phyloP scores from a whole-genome alignment of 2,113 vertebrate species.

The Dromiciops gliroides region DNA sequence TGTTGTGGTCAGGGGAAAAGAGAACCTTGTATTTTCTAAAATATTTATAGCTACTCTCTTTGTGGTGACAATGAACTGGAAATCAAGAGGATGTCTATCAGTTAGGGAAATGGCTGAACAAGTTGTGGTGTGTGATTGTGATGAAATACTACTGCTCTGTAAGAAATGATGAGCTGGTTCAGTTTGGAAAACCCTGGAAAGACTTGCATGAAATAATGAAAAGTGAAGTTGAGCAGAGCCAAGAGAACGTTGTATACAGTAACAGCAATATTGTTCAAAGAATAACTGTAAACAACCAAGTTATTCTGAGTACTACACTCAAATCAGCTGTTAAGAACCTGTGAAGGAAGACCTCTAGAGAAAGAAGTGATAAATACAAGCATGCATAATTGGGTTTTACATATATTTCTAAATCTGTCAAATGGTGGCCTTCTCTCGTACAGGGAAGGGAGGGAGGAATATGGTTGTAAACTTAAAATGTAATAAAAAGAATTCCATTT shows the following conservation, averaged over 20 bases:
- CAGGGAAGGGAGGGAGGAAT: no score
- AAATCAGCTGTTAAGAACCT: background rate
- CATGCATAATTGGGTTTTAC: background rate
- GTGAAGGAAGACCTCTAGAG: background rate
- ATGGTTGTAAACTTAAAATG: no score
- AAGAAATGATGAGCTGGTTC: background rate
- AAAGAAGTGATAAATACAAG: background rate
- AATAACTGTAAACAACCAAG: background rate
- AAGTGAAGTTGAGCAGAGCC: background rate
- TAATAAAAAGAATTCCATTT: no score
- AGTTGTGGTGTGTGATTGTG: background rate
- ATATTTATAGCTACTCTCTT: background rate
- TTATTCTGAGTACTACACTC: background rate
- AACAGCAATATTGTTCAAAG: background rate
- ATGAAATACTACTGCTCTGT: background rate
- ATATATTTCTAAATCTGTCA: background rate
- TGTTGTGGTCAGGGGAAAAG: background rate
- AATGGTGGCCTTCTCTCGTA: background rate
- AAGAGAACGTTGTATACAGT: background rate
- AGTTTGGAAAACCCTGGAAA: background rate
- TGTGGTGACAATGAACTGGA: background rate
- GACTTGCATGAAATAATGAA: background rate
- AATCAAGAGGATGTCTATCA: background rate
- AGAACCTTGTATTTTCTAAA: background rate
- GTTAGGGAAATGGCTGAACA: background rate